Conservation (phyloP, 2,797 vertebrate species). For the Potorous gilbertii region DNA sequence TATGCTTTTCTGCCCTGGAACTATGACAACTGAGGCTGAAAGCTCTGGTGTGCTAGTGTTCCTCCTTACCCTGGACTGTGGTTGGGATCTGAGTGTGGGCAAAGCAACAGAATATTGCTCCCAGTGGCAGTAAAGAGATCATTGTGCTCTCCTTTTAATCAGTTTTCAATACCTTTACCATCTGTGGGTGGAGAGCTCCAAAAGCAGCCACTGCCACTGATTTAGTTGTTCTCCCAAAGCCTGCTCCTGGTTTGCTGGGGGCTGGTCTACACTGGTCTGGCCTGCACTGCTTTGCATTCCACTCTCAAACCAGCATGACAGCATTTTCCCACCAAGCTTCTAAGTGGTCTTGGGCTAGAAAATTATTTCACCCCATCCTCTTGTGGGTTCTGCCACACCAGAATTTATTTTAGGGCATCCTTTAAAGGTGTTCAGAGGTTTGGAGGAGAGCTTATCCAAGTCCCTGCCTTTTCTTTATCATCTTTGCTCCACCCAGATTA, state of each 20-base stretch:
- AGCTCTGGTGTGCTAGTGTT: too few species aligned
- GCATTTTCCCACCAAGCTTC: not conserved
- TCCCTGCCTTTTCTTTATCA: not conserved
- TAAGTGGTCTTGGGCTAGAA: not conserved
- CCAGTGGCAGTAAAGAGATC: too few species aligned
- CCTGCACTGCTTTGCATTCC: not conserved
- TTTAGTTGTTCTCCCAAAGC: not conserved
- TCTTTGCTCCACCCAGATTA: not conserved
- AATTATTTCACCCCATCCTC: not conserved
- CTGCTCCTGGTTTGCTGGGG: not conserved
- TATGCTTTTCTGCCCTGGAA: too few species aligned
- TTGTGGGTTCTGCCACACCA: not conserved
- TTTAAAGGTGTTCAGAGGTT: not conserved
- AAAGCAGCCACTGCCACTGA: not conserved
- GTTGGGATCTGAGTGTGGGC: too few species aligned
- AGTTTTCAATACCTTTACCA: not conserved
- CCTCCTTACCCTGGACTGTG: too few species aligned
- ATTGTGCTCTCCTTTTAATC: not conserved
- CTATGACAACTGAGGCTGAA: too few species aligned
- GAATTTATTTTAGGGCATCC: not conserved
- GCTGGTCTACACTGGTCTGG: not conserved
- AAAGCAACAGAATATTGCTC: too few species aligned
- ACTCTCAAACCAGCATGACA: not conserved
- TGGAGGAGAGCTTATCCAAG: not conserved
- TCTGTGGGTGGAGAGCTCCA: not conserved